A percentile compares a stretch with the other conserved stretches of the same genome.
These are phyloP conservation scores for Microtus pennsylvanicus DNA, from an alignment of 2,113 vertebrate species.

Conservation along the genomic window DNA sequence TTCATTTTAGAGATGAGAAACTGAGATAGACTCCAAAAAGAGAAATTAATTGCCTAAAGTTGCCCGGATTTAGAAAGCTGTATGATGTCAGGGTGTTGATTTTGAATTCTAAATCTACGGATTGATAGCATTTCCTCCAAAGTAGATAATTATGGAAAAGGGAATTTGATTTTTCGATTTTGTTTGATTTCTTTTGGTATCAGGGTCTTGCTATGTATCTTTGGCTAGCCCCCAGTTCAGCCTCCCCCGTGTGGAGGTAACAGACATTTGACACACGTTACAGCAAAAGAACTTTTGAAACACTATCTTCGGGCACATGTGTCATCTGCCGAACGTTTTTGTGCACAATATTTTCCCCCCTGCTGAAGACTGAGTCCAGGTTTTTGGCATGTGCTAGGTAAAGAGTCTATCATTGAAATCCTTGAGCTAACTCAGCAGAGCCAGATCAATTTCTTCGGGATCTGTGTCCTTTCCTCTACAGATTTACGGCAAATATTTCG, in stretches of 20 bases:
- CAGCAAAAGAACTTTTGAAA: slow-evolving; percentile 39
- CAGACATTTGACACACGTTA: neutral
- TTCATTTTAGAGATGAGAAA: slow-evolving; percentile 22
- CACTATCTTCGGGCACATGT: neutral
- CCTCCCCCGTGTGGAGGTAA: neutral
- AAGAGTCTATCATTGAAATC: neutral
- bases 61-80: neutral
- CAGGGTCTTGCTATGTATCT: neutral
- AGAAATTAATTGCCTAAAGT: slow-evolving; percentile 19
- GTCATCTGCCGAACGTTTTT: slow-evolving; percentile 6
- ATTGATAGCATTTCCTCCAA: slow-evolving; percentile 8
- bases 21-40: neutral
- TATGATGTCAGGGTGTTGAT: neutral
- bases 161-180: neutral
- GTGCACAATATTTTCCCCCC: neutral
- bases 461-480: slow-evolving; percentile 17
- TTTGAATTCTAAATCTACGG: neutral
- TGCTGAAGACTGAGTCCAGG: neutral
- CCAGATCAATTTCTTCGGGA: neutral
- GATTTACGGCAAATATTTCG: slow-evolving; percentile 18
- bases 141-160: neutral
- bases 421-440: neutral
- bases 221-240: neutral
- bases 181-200: neutral
- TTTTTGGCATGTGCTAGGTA: neutral